Percentiles rank a stretch among this genome's conserved stretches.
Conservation (phyloP, 1,140 invertebrate genomes). For the Portunus trituberculatus region DNA sequence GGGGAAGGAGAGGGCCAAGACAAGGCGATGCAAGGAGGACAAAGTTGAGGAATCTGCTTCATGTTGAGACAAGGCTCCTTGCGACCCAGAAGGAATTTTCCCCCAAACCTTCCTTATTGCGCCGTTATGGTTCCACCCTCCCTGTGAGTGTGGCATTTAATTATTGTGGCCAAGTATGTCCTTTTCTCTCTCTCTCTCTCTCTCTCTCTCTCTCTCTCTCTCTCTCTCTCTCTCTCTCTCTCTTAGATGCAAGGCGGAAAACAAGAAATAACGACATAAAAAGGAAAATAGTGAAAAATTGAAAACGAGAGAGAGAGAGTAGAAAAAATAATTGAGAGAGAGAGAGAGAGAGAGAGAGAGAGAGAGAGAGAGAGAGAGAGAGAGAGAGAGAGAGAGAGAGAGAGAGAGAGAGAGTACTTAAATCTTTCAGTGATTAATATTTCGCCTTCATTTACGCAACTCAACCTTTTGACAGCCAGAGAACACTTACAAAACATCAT, state of each 20-base stretch:
- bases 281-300: too few relatives aligned
- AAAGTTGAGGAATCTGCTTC: slow-evolving; percentile 9
- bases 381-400: too few relatives aligned
- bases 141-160: background rate
- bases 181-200: background rate
- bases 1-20: background rate
- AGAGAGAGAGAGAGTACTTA: too few relatives aligned
- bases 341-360: too few relatives aligned
- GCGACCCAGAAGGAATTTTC: slow-evolving; percentile 1
- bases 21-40: background rate
- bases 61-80: background rate
- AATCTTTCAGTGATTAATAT: too few relatives aligned
- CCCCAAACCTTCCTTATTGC: background rate
- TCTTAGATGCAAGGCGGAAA: background rate
- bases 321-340: too few relatives aligned
- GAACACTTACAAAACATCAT: too few relatives aligned
- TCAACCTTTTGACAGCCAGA: too few relatives aligned
- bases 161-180: background rate
- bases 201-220: slow-evolving; percentile 1
- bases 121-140: background rate
- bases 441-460: too few relatives aligned
- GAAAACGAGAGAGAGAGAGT: too few relatives aligned
- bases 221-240: background rate
- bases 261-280: too few relatives aligned
- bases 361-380: too few relatives aligned